Conservation (phyloP, 2,113 vertebrate genomes). For the Crocuta crocuta region DNA sequence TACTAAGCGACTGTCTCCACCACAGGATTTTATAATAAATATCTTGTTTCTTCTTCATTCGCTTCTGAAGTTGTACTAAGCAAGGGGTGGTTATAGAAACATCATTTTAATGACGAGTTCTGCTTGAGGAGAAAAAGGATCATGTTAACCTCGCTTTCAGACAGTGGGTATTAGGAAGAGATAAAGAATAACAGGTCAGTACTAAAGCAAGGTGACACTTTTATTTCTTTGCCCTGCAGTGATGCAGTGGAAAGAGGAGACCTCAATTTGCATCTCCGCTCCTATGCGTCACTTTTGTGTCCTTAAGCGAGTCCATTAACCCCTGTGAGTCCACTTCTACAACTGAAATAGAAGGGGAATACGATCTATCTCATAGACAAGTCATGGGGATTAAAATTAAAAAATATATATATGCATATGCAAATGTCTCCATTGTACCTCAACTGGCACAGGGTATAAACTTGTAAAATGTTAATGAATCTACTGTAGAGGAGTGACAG, state of each 20-base stretch:
- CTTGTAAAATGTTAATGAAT: not conserved
- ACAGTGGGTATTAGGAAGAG: not conserved
- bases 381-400: not conserved
- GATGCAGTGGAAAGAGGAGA: slow-evolving; percentile 32
- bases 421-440: not conserved
- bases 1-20: not conserved
- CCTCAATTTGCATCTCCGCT: slow-evolving; percentile 21
- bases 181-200: slow-evolving; percentile 48
- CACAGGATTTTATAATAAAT: not conserved
- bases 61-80: not conserved
- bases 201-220: slow-evolving; percentile 61
- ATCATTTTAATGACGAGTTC: slow-evolving; percentile 47
- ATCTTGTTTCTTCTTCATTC: slow-evolving; percentile 38
- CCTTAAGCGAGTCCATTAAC: slow-evolving; percentile 29
- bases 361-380: not conserved
- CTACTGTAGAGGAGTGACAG: not conserved
- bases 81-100: slow-evolving; percentile 12
- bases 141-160: slow-evolving; percentile 47
- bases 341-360: not conserved
- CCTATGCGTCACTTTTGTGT: not conserved
- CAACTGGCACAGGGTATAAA: not conserved
- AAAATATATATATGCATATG: not conserved
- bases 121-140: slow-evolving; percentile 47
- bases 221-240: slow-evolving; percentile 66
- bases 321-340: not conserved